Conservation (phyloP, 2,113 vertebrate genomes). For the Vanacampus margaritifer region DNA sequence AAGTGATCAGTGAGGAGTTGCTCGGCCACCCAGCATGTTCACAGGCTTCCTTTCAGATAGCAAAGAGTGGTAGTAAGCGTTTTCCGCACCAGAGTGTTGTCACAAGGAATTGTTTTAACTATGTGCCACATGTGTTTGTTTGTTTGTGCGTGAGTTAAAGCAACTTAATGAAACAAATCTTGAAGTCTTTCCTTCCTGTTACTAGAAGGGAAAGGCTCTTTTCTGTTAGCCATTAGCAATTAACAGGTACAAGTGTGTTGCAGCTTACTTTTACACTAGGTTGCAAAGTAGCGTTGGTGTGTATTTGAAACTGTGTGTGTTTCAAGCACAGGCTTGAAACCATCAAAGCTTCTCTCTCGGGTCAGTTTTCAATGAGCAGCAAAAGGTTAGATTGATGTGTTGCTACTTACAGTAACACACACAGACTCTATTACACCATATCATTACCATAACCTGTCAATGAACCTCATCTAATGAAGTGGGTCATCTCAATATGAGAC, state of each 20-base stretch:
- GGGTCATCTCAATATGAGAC: slow-evolving; percentile 15
- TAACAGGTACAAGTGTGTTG: slow-evolving; percentile 28
- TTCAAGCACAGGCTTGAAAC: slow-evolving; percentile 45
- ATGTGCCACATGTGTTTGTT: slow-evolving; percentile 8
- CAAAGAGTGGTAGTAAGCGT: slow-evolving; percentile 50
- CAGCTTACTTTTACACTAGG: slow-evolving; percentile 37
- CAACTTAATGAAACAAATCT: slow-evolving; percentile 18
- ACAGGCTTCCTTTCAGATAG: slow-evolving; percentile 60
- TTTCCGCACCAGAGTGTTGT: slow-evolving; percentile 46
- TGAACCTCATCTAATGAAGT: slow-evolving; percentile 22
- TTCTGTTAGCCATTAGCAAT: not conserved
- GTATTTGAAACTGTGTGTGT: slow-evolving; percentile 29
- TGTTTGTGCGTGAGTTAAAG: not conserved
- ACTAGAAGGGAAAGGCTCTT: slow-evolving; percentile 45
- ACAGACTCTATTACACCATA: slow-evolving; percentile 37
- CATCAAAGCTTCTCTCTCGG: slow-evolving; percentile 52
- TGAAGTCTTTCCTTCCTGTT: slow-evolving; percentile 46
- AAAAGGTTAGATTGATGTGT: slow-evolving; percentile 72
- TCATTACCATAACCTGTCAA: slow-evolving; percentile 49
- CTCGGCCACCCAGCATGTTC: slow-evolving; percentile 64
- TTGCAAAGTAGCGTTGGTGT: slow-evolving; percentile 38
- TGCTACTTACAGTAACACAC: slow-evolving; percentile 68
- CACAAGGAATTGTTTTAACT: slow-evolving; percentile 34
- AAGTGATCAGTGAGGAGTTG: slow-evolving; percentile 54
- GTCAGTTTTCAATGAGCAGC: slow-evolving; percentile 65